Evolutionary conservation across 2,113 vertebrate genomes (phyloP).

Genomic region (Trematomus loennbergii): DNA sequence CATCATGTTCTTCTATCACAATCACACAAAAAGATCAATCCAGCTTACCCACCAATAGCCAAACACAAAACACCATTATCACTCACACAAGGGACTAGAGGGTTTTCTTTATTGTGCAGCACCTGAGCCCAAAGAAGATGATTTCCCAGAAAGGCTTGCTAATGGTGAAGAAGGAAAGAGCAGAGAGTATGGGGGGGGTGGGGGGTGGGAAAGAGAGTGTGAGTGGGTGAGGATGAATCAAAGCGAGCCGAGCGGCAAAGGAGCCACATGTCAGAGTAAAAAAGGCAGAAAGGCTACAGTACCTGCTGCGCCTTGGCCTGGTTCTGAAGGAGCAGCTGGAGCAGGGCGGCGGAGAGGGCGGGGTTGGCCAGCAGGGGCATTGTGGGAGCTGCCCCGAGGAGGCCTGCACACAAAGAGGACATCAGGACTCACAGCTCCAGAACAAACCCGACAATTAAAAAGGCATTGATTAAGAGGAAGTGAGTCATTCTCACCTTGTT

Average conservation of each 20-base stretch:
- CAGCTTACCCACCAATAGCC: constrained; percentile 1
- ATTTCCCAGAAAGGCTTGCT: constrained; percentile 86
- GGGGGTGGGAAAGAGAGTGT: background rate
- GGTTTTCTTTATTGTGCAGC: constrained; percentile 84
- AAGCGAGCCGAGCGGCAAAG: constrained; percentile 8
- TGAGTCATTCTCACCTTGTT: constrained; percentile 84
- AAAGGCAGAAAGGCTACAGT: background rate
- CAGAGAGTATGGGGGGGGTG: background rate
- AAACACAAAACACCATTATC: constrained; percentile 71
- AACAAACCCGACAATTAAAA: background rate
- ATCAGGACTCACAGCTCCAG: background rate
- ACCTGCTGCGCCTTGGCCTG: constrained; percentile 91
- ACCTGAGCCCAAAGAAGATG: constrained; percentile 85
- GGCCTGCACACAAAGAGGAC: constrained; percentile 77
- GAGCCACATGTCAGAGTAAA: background rate
- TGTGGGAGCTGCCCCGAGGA: constrained; percentile 88
- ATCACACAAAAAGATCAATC: constrained; percentile 38
- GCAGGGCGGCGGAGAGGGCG: constrained; percentile 87
- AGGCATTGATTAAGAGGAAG: background rate
- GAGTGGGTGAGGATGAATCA: constrained; percentile 36
- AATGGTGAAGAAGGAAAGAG: constrained; percentile 67
- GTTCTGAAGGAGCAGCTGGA: constrained; percentile 91
- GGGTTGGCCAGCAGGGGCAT: constrained; percentile 88
- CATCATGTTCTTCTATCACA: constrained; percentile 16
- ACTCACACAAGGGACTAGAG: constrained; percentile 82